Evolutionary conservation across 1,140 invertebrate genomes (phyloP).

Genomic region (Lasioglossum albipes): DNA sequence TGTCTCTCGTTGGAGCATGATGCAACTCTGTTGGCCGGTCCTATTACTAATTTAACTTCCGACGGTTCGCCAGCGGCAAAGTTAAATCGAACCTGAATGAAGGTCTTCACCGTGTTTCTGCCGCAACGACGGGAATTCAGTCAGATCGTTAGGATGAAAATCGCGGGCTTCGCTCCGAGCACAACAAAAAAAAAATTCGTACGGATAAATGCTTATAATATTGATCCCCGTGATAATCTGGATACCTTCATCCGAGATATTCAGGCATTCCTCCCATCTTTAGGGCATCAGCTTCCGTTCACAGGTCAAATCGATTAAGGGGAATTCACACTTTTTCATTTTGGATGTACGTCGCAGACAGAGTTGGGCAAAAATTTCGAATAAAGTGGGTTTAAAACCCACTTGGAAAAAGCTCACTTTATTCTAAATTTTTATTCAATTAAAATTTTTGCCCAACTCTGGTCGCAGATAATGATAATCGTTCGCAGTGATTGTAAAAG

Average conservation of each 20-base stretch:
- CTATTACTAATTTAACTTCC: constrained; percentile 66
- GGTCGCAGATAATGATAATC: too few species aligned
- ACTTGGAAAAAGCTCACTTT: too few species aligned
- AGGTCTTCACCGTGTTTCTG: constrained; percentile 57
- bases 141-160: constrained; percentile 49
- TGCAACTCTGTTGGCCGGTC: constrained; percentile 55
- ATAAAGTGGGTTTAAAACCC: too few species aligned
- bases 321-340: too few species aligned
- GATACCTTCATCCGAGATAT: not conserved
- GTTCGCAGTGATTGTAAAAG: too few species aligned
- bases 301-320: too few species aligned
- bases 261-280: not conserved
- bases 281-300: too few species aligned
- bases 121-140: constrained; percentile 43
- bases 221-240: not conserved
- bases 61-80: constrained; percentile 52
- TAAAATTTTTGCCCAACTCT: too few species aligned
- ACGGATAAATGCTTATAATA: not conserved
- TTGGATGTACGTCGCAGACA: too few species aligned
- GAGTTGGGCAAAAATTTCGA: too few species aligned
- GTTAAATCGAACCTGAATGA: constrained; percentile 63
- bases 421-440: too few species aligned
- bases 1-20: constrained; percentile 59
- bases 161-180: not conserved
- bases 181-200: constrained; percentile 10